Evolutionary conservation across 2,888 invertebrate species (phyloP), one percentile per base, ranked within the genome.

Genomic region (Archips crataeganus): DNA sequence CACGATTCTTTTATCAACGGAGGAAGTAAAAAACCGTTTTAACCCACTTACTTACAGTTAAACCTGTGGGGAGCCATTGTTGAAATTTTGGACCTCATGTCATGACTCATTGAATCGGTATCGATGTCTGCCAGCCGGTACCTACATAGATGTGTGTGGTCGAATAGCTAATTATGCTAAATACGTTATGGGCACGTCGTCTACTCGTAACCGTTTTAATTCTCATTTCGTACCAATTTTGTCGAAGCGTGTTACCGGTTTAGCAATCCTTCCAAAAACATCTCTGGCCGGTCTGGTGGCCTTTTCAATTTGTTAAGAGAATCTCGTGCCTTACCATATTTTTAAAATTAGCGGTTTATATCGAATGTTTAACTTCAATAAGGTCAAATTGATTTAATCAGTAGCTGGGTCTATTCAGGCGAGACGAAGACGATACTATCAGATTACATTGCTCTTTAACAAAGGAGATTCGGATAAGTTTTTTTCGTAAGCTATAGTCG

Each of bases 301-400:
- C 57, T 13, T 11, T 49, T 15, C 59, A 64, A 69, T 69, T 39
- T 36, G 49, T 64, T 59, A 54, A 54, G 59, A 59, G 59, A 64
- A 73, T 73, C 62, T 47, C 63, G 63, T 39, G 39, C 13, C 63
- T 74, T 70, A 32, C 74, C 64, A 69, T 70, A 60, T 70, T 69
- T 63, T 65, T 61, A 54, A 65, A 70, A 74, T 74, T 51, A 65
- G 39, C 62, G 8, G 51, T 51, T 60, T 64, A 45, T 69, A 70
- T 74, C 63, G 73, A 69, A 74, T 74, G 54, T 61, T 70, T 74
- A 74, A 74, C 74, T 70, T 73, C 59, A 69, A 70, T 70, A 74
- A 74, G 74, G 74, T 74, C 65, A 70, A 74, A 70, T 74, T 74
- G 74, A 74, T 70, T 74, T 61, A 70, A 74, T 74, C 67, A 67